A percentile compares a stretch with the other conserved stretches of the same genome.
phyloP scores from a whole-genome alignment of 2,113 vertebrate genomes.

The Craseonycteris thonglongyai region DNA sequence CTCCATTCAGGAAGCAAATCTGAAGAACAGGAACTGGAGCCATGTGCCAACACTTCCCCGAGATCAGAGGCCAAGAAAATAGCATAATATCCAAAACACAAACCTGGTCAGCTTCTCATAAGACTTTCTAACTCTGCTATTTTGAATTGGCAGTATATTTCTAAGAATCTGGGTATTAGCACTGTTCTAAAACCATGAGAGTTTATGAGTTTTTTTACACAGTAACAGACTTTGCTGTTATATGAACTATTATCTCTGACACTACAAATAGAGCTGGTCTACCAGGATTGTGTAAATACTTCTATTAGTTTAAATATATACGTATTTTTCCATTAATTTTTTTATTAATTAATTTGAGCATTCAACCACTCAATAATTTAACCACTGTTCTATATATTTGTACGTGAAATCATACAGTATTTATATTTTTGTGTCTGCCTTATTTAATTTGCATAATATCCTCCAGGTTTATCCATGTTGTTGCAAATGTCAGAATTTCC shows the following conservation, averaged over 20 bases:
- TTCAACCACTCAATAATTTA: background rate
- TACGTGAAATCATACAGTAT: background rate
- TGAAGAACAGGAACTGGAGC: slow-evolving; percentile 32
- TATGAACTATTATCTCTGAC: background rate
- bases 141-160: background rate
- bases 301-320: background rate
- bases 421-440: background rate
- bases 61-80: slow-evolving; percentile 43
- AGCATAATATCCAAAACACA: slow-evolving; percentile 27
- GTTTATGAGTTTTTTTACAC: background rate
- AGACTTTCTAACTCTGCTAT: background rate
- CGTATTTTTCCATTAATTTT: background rate
- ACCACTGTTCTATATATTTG: background rate
- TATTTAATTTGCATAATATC: background rate
- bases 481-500: background rate
- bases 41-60: slow-evolving; percentile 30
- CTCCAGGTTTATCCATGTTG: background rate
- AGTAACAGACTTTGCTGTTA: background rate
- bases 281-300: background rate
- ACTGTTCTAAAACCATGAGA: background rate
- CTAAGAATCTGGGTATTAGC: background rate
- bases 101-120: slow-evolving; percentile 2
- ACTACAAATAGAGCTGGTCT: background rate
- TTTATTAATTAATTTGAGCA: background rate
- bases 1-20: slow-evolving; percentile 47